A percentile compares a stretch with the other conserved stretches of the same genome.
Evolutionary conservation across 2,888 invertebrate genomes (phyloP).

Genomic region (Pyrrhia umbra): DNA sequence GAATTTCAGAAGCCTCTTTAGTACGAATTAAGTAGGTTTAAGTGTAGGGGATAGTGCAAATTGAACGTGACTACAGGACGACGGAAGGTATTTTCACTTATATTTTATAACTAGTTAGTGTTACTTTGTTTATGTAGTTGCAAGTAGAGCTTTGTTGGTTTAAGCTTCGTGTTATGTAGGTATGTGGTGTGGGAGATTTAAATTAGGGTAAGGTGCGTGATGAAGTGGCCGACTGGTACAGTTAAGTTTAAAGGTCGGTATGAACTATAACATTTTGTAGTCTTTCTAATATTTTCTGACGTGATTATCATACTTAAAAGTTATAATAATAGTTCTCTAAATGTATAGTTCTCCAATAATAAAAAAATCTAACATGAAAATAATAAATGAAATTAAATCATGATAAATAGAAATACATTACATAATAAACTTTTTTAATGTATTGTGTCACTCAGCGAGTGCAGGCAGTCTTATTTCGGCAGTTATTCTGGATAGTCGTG

Average conservation of each 20-base stretch:
- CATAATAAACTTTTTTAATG: too few relatives aligned
- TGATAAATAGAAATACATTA: too few relatives aligned
- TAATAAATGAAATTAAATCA: too few relatives aligned
- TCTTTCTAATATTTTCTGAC: too few relatives aligned
- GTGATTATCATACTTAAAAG: too few relatives aligned
- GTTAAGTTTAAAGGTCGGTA: slow-evolving; percentile 3
- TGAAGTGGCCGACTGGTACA: slow-evolving; percentile 8
- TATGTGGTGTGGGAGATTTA: slow-evolving; percentile 29
- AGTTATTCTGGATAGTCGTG: too few relatives aligned
- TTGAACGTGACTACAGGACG: slow-evolving; percentile 65
- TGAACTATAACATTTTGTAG: too few relatives aligned
- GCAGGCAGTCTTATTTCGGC: too few relatives aligned
- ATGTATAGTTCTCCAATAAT: too few relatives aligned
- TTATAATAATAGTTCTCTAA: too few relatives aligned
- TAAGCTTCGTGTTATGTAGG: slow-evolving; percentile 42
- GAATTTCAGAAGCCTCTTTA: slow-evolving; percentile 78
- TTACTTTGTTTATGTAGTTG: slow-evolving; percentile 50
- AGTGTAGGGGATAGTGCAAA: slow-evolving; percentile 74
- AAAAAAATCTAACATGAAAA: too few relatives aligned
- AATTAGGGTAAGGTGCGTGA: slow-evolving; percentile 15
- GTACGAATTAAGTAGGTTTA: slow-evolving; percentile 82
- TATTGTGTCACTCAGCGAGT: too few relatives aligned
- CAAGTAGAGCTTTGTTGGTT: slow-evolving; percentile 40
- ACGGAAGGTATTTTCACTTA: slow-evolving; percentile 51
- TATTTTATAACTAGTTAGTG: slow-evolving; percentile 49